Base-by-base conservation (phyloP, 2,888 invertebrate species). In the Protodeltote pygarga region DNA sequence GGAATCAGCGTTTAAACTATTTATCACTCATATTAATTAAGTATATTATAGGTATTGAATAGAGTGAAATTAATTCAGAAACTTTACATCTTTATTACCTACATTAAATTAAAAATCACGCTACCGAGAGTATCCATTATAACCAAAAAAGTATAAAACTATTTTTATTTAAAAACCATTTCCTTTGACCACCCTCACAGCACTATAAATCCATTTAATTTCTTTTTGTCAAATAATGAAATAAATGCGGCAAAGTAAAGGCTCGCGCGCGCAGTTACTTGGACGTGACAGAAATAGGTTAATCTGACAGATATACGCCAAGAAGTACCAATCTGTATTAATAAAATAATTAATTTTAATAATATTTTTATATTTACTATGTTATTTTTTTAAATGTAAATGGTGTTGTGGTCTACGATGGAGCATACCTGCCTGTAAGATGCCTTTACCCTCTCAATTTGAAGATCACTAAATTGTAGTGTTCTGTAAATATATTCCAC, bases 211-310 rank as follows among this genome's bases (percentile, higher is more conserved):
- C 24, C 27, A 51, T 37, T 42, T 33, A 28, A 51, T 59, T 59
- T 59, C 1, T 42, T 42, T 59, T 54, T 37, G 44, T 33, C 53
- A 37, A 54, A 51, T 54, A 60, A 52, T 52, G 32, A 52, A 60
- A 52, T 55, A 55, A 54, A 54, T 54, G 33, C 44, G 32, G 54
- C 39, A 25, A 40, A 61, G 62, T 34, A 47, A 54, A 48, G 34
- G 24, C 33, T 20, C 14, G 33, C 15, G 24, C 35, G 27, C 28
- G 24, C 37, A 19, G 28, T 38, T 54, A 39, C 55, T 48, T 27
- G 33, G 32, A 44, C 27, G 15, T 21, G 10, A 14, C 17, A 33
- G 24, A 37, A 33, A 27, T 52, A 14, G 35, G 53, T 5, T 17
- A 25, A 2, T 15, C 1, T 6, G 9, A 5, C 5, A 8, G 6